phyloP scores from a whole-genome alignment of 2,888 invertebrate species.

The Harpalus rubripes region DNA sequence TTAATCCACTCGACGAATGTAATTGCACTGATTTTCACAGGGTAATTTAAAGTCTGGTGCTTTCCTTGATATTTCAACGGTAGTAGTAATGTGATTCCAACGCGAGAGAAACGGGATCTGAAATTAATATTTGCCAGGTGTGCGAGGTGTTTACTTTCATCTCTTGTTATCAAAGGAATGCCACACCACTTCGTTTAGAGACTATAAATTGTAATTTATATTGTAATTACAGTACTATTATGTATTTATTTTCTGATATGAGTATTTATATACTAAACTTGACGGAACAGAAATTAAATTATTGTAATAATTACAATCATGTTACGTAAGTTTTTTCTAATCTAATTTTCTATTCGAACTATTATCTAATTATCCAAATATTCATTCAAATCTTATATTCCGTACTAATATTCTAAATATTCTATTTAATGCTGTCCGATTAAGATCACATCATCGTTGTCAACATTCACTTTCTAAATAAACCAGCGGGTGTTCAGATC shows the following conservation, averaged over 20 bases:
- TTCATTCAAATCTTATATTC: too few species aligned
- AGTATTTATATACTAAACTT: too few species aligned
- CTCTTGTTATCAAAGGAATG: conserved; percentile 24
- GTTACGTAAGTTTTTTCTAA: too few species aligned
- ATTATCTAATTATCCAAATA: too few species aligned
- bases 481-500: too few species aligned
- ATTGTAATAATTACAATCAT: not conserved
- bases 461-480: too few species aligned
- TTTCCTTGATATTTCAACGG: not conserved
- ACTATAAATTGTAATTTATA: conserved; percentile 13
- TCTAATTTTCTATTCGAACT: too few species aligned
- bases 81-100: not conserved
- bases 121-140: conserved; percentile 20
- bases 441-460: too few species aligned
- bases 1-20: conserved; percentile 39
- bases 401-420: too few species aligned
- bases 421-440: too few species aligned
- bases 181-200: conserved; percentile 10
- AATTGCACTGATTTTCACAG: conserved; percentile 43
- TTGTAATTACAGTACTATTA: not conserved
- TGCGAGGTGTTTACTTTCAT: conserved; percentile 3
- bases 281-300: too few species aligned
- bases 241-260: not conserved
- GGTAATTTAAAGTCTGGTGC: conserved; percentile 6
- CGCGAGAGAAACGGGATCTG: conserved; percentile 13